phyloP scores from a whole-genome alignment of 2,113 vertebrate species.

The Sprattus sprattus region DNA sequence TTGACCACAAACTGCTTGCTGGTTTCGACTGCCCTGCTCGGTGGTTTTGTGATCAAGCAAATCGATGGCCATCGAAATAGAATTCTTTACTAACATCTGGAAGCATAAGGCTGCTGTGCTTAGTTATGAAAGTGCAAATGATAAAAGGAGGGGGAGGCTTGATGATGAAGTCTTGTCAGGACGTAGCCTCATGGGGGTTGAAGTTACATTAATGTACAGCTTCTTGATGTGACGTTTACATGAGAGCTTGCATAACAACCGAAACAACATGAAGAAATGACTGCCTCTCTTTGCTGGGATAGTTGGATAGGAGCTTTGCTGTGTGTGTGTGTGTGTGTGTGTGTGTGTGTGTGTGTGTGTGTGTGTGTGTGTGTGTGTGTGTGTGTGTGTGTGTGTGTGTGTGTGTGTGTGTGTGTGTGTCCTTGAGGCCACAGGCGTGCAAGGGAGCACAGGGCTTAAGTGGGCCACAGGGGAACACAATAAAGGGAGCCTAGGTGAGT shows the following conservation, averaged over 20 bases:
- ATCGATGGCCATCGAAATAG: slow-evolving; percentile 2
- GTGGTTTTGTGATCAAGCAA: not conserved
- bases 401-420: slow-evolving; percentile 38
- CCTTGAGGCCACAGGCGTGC: slow-evolving; percentile 23
- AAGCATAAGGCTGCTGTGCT: not conserved
- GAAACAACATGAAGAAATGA: not conserved
- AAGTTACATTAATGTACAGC: not conserved
- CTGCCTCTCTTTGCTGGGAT: not conserved
- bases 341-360: no score
- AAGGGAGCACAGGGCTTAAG: slow-evolving; percentile 63
- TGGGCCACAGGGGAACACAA: slow-evolving; percentile 76
- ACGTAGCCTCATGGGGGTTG: not conserved
- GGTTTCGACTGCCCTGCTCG: no score
- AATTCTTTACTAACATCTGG: slow-evolving; percentile 17
- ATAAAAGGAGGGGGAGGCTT: not conserved
- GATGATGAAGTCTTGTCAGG: not conserved
- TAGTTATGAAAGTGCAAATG: not conserved
- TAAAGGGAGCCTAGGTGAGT: slow-evolving; percentile 59
- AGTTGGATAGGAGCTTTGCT: not conserved
- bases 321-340: slow-evolving; percentile 45
- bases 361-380: slow-evolving; percentile 38
- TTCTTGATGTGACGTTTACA: not conserved
- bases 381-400: slow-evolving; percentile 36
- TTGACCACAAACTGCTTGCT: no score
- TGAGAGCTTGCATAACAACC: not conserved